Evolutionary conservation across 2,888 invertebrate species (phyloP), one percentile per base, ranked within the genome.

Genomic region (Cantharis nigra): DNA sequence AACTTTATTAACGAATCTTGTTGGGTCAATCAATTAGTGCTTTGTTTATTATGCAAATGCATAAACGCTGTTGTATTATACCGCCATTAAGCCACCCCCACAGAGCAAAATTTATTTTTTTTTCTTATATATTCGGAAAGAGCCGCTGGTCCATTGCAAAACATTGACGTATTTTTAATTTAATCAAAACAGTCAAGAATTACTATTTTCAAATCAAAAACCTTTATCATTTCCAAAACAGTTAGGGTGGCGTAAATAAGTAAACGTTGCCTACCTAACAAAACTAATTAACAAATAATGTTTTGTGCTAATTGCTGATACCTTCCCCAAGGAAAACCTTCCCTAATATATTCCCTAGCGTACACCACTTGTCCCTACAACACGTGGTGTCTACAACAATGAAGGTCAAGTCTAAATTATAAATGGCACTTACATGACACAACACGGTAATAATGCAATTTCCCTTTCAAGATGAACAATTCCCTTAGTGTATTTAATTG

Each of bases 331-430:
- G 26, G 65, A 49, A 13, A 63, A 64, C 71, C 74, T 71, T 65
- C 71, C 75, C 75, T 33, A 71, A 20, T 49, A 69, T 67, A 23
- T 23, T 69, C 69, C 73, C 74, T 30, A 63, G 69, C 70, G 28
- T 69, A 70, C 74, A 69, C 74, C 74, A 63, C 69, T 84, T 81
- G 84, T 81, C 80, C 81, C 82, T 81, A 82, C 81, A 82, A 82
- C 86, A 86, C 85, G 85, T 86, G 86, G 81, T 85, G 83, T 85
- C 85, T 84, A 83, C 84, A 70, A 81, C 77, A 69, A 83, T 83
- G 84, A 85, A 85, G 85, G 85, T 85, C 85, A 85, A 85, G 84
- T 80, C 77, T 82, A 84, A 84, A 84, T 85, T 84, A 83, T 83
- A 84, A 80, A 81, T 79, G 79, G 30, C 78, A 78, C 67, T 81